Conservation (phyloP, 2,888 invertebrate genomes). For the Sipha maydis region DNA sequence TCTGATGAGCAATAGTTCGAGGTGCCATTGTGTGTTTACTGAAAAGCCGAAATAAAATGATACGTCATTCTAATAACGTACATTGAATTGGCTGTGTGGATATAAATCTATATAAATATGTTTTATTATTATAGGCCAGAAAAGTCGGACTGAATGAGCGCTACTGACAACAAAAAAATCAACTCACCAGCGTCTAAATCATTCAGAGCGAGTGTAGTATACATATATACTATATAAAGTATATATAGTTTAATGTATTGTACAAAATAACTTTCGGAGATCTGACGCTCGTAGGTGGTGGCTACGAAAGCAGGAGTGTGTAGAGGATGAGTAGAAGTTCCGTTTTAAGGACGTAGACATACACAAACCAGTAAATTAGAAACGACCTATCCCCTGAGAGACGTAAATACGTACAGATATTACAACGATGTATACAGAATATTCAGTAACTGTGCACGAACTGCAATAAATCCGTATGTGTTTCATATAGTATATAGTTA, state of each 20-base stretch:
- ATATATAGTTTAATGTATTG: neutral
- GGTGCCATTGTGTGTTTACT: neutral
- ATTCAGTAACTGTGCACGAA: neutral
- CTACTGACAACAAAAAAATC: neutral
- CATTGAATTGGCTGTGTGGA: neutral
- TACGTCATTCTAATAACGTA: neutral
- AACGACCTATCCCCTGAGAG: neutral
- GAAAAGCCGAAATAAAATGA: neutral
- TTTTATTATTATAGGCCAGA: neutral
- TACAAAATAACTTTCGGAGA: neutral
- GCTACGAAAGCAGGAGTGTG: neutral
- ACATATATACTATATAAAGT: neutral
- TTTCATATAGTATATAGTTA: neutral
- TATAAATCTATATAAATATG: neutral
- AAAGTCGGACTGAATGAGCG: neutral
- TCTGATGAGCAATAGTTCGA: neutral
- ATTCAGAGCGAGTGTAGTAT: neutral
- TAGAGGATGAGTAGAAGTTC: neutral
- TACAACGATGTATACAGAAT: neutral
- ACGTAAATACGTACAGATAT: neutral
- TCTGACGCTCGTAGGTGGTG: neutral
- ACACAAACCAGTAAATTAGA: neutral
- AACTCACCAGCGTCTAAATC: neutral
- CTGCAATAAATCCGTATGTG: neutral
- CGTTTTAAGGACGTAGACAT: neutral